Evolutionary conservation across 2,797 vertebrate species (phyloP).

Genomic region (Danio jaintianensis): DNA sequence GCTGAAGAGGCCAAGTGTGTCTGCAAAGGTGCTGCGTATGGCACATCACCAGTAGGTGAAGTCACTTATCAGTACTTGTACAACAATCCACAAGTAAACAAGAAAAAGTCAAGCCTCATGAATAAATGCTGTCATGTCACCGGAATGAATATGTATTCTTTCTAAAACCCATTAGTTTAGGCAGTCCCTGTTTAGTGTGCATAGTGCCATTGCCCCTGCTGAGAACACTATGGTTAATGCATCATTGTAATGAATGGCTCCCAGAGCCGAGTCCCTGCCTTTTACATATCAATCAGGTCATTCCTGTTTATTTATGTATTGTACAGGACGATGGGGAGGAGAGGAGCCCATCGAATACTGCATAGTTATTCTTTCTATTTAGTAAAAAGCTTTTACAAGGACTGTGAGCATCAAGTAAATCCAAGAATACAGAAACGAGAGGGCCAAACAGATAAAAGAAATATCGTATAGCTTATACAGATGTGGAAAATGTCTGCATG

Average conservation of each 20-base stretch:
- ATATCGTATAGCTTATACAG: constrained; percentile 60
- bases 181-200: constrained; percentile 49
- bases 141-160: constrained; percentile 14
- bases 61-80: constrained; percentile 13
- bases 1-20: neutral
- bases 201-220: constrained; percentile 48
- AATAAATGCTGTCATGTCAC: neutral
- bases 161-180: constrained; percentile 30
- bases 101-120: constrained; percentile 11
- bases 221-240: constrained; percentile 77
- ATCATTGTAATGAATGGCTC: constrained; percentile 77
- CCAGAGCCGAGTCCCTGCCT: constrained; percentile 78
- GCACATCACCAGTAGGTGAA: constrained; percentile 2
- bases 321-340: constrained; percentile 66
- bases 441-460: constrained; percentile 68
- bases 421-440: constrained; percentile 59
- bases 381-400: constrained; percentile 83
- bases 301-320: constrained; percentile 83
- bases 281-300: constrained; percentile 83
- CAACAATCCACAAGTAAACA: constrained; percentile 6
- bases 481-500: constrained; percentile 63
- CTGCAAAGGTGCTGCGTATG: neutral
- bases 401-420: constrained; percentile 77
- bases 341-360: constrained; percentile 73
- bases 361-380: constrained; percentile 73